Evolutionary conservation across 2,888 invertebrate genomes (phyloP).

Genomic region (Actias luna): DNA sequence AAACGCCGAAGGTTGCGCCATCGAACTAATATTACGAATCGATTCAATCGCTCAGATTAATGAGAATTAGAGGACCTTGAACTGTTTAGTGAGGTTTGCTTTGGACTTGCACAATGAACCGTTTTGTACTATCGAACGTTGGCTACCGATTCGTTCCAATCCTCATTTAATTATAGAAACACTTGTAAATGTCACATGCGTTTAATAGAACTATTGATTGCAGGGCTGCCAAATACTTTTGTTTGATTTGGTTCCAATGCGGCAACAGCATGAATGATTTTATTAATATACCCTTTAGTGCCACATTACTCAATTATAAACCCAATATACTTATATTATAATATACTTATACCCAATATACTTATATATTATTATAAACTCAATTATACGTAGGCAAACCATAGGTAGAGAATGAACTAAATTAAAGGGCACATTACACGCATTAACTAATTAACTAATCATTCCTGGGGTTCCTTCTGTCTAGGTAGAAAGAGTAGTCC

Average conservation of each 20-base stretch:
- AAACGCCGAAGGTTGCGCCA: slow-evolving; percentile 46
- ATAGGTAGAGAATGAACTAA: no score
- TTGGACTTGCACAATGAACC: slow-evolving; percentile 46
- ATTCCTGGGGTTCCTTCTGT: no score
- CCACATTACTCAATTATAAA: no score
- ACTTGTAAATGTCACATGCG: slow-evolving; percentile 68
- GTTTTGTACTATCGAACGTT: slow-evolving; percentile 34
- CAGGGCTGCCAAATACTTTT: neutral
- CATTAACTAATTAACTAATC: no score
- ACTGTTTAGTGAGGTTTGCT: slow-evolving; percentile 50
- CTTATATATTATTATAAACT: no score
- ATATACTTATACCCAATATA: no score
- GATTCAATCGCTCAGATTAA: slow-evolving; percentile 29
- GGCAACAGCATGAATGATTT: no score
- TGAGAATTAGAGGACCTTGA: slow-evolving; percentile 57
- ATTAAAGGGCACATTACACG: no score
- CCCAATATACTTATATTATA: no score
- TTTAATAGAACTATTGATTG: slow-evolving; percentile 44
- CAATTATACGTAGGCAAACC: no score
- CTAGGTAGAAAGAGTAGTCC: no score
- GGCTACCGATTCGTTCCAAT: slow-evolving; percentile 58
- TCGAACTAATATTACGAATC: slow-evolving; percentile 41
- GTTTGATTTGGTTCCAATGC: neutral
- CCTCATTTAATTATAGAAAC: slow-evolving; percentile 68
- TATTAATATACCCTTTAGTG: neutral